Evolutionary conservation across 2,888 invertebrate genomes (phyloP).

Genomic region (Diogma glabrata): DNA sequence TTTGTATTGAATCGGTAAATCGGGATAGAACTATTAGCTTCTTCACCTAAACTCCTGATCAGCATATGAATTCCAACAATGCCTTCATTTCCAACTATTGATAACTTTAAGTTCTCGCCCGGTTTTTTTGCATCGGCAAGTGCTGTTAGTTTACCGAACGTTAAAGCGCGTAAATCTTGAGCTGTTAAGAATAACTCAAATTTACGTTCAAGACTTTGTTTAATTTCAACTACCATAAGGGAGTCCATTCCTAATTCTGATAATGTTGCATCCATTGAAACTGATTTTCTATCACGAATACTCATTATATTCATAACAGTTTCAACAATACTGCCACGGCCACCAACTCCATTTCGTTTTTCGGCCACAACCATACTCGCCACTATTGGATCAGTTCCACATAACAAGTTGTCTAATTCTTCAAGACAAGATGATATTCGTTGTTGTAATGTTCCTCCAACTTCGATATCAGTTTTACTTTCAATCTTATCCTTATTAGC

Average conservation of each 20-base stretch:
- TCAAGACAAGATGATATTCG: constrained; percentile 70
- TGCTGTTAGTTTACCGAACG: constrained; percentile 43
- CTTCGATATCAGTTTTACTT: constrained; percentile 53
- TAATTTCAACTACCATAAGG: constrained; percentile 94
- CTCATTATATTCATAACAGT: constrained; percentile 58
- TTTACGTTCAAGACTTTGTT: constrained; percentile 80
- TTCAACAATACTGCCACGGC: constrained; percentile 56
- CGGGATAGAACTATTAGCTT: constrained; percentile 41
- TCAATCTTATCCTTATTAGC: constrained; percentile 67
- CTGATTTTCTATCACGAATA: constrained; percentile 54
- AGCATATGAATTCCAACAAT: constrained; percentile 43
- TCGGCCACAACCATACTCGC: constrained; percentile 81
- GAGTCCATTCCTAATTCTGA: constrained; percentile 95
- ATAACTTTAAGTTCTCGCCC: constrained; percentile 27
- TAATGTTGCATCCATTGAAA: constrained; percentile 58
- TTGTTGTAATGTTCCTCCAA: constrained; percentile 76
- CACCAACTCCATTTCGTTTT: constrained; percentile 48
- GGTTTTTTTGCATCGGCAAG: constrained; percentile 21
- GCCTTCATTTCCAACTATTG: constrained; percentile 27
- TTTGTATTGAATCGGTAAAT: constrained; percentile 42
- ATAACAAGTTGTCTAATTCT: constrained; percentile 61
- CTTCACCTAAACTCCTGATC: constrained; percentile 49
- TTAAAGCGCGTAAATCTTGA: constrained; percentile 72
- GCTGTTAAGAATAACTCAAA: constrained; percentile 78
- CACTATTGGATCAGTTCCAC: constrained; percentile 56